Percentiles rank a stretch among this genome's conserved stretches.
Conservation (phyloP, 2,888 invertebrate species). For the Tenthredo scrophulariae region DNA sequence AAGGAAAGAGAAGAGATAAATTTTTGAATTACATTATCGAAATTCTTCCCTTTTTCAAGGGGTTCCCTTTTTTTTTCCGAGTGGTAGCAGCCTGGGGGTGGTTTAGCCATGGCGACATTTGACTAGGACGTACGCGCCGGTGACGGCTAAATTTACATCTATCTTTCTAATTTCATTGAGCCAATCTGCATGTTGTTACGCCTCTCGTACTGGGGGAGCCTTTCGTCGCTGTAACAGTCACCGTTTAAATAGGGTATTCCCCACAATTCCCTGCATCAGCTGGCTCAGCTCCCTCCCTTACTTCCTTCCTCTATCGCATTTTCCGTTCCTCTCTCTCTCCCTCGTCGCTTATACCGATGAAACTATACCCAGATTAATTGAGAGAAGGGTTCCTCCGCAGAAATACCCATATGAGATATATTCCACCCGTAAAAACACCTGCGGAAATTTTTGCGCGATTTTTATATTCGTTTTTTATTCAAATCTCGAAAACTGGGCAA, state of each 20-base stretch:
- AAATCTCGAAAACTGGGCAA: no score
- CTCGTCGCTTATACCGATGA: neutral
- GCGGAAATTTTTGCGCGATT: no score
- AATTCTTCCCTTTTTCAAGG: neutral
- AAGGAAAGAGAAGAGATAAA: neutral
- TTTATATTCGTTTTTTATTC: no score
- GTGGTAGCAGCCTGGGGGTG: neutral
- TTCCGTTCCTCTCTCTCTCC: neutral
- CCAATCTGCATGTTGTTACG: conserved; percentile 71
- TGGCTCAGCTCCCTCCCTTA: neutral
- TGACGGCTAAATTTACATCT: conserved; percentile 67
- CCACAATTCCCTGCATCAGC: conserved; percentile 53
- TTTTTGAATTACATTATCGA: neutral
- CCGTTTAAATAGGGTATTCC: conserved; percentile 68
- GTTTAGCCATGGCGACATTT: conserved; percentile 31
- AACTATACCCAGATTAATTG: neutral
- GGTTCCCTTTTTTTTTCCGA: neutral
- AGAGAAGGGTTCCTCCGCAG: neutral
- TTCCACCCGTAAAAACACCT: no score
- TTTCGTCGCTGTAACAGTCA: conserved; percentile 64
- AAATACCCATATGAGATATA: neutral
- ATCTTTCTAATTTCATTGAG: conserved; percentile 72
- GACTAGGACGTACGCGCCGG: conserved; percentile 46
- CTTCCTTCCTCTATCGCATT: neutral
- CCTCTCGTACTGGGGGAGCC: conserved; percentile 62